Conservation (phyloP, 2,797 vertebrate species). For the Lates japonicus region DNA sequence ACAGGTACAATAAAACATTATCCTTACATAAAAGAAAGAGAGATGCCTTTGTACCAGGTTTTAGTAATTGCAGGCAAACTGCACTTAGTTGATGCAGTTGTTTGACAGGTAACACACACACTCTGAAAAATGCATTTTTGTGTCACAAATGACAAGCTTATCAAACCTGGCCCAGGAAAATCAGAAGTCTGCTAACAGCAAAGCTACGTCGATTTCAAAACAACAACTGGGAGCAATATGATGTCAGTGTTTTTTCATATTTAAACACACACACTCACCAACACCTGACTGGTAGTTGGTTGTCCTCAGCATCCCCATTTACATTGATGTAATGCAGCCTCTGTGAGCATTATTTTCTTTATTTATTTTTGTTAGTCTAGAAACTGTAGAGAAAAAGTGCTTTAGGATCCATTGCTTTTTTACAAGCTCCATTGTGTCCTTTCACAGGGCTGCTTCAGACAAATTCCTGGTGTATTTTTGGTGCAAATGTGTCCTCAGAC, state of each 20-base stretch:
- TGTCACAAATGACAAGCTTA: too few relatives aligned
- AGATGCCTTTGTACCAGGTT: too few relatives aligned
- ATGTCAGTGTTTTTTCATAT: neutral
- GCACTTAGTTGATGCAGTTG: too few relatives aligned
- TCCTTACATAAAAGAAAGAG: too few relatives aligned
- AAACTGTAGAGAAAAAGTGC: neutral
- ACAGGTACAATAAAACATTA: too few relatives aligned
- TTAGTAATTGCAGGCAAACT: too few relatives aligned
- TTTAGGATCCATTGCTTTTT: neutral
- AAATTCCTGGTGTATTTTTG: neutral
- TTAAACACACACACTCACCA: neutral
- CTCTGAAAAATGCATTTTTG: too few relatives aligned
- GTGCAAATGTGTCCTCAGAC: neutral
- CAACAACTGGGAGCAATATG: neutral
- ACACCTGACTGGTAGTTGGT: too few relatives aligned
- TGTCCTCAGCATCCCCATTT: neutral
- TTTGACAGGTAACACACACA: too few relatives aligned
- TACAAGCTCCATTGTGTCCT: neutral
- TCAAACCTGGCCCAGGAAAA: too few relatives aligned
- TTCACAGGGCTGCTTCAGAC: conserved; percentile 1
- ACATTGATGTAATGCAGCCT: neutral
- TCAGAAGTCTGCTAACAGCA: too few relatives aligned
- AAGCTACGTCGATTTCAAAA: neutral
- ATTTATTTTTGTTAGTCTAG: neutral
- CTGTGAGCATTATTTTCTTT: neutral